Evolutionary conservation across 2,797 vertebrate species (phyloP), one percentile per base, ranked within the genome.

Genomic region (Anomalospiza imberbis): DNA sequence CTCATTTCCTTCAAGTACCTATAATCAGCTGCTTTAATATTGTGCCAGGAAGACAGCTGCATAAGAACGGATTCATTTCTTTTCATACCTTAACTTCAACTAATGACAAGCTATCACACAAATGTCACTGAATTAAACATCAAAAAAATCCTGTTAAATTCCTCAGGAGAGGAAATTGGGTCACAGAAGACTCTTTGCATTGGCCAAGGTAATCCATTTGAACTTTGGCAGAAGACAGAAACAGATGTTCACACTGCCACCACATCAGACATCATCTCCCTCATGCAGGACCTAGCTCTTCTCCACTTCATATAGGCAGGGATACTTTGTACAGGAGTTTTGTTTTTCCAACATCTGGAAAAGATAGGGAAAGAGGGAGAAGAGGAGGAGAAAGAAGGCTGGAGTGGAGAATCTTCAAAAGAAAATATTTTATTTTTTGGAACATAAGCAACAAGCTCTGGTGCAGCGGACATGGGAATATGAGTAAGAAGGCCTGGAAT

Each of bases 31-130:
- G 40, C 57, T 91, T 80, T 91, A 95, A 83, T 93, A 82, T 91
- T 93, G 67, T 95, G 77, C 73, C 87, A 95, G 89, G 61, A 92
- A 88, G 77, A 60, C 72, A 75, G 65, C 81, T 94, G 76, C 54
- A 38, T 73, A 77, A 85, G 65, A 88, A 83, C 17, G 45, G 32
- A 51, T 91, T 65, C 0, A 57, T 74, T 88, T 88, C 17, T 83
- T 88, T 75, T 73, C 76, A 36, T 78, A 68, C 81, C 47, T 91
- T 93, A 70, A 47, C 62, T 88, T 75, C 9, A 32, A 51, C 40
- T 83, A 54, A 86, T 83, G 22, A 50, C 19, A 65, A 65, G 15
- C 44, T 88, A 58, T 62, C 45, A 40, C 32, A 51, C 12, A 32
- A 78, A 84, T 72, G 66, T 50, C 40, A 65, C n/a, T 72, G 58